phyloP scores from a whole-genome alignment of 2,113 vertebrate genomes.

The Callionymus lyra region DNA sequence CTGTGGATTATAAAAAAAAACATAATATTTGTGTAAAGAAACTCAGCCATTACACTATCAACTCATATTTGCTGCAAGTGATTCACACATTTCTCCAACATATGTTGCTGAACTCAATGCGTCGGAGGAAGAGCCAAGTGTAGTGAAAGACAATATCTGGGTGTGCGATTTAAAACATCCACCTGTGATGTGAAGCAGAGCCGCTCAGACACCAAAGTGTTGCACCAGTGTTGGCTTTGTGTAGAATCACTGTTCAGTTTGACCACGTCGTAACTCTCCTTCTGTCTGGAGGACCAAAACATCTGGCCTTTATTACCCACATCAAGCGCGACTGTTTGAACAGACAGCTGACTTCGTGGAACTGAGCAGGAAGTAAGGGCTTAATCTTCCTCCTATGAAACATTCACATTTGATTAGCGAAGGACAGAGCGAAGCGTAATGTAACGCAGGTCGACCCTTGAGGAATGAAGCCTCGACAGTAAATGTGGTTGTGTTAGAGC shows the following conservation, averaged over 20 bases:
- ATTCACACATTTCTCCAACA: no score
- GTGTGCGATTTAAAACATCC: no score
- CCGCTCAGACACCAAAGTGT: neutral
- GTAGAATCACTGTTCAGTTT: constrained; percentile 2
- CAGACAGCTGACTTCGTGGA: constrained; percentile 53
- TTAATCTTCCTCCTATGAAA: constrained; percentile 48
- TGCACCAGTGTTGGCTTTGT: neutral
- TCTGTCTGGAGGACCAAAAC: constrained; percentile 25
- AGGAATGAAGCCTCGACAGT: neutral
- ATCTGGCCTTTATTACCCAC: constrained; percentile 59
- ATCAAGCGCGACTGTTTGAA: constrained; percentile 42
- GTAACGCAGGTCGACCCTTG: constrained; percentile 13
- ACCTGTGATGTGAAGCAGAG: no score
- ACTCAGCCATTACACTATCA: no score
- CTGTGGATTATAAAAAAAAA: no score
- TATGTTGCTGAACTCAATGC: no score
- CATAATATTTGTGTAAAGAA: no score
- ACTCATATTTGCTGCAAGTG: no score
- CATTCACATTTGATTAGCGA: constrained; percentile 49
- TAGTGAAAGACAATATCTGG: no score
- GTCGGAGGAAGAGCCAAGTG: no score
- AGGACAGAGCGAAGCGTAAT: constrained; percentile 17
- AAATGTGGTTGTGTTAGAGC: no score
- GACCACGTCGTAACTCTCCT: constrained; percentile 20
- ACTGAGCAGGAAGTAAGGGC: constrained; percentile 52